Percentiles rank a stretch among this genome's conserved stretches.
phyloP scores from a whole-genome alignment of 1,140 invertebrate genomes.

The Zaprionus lachaisei region DNA sequence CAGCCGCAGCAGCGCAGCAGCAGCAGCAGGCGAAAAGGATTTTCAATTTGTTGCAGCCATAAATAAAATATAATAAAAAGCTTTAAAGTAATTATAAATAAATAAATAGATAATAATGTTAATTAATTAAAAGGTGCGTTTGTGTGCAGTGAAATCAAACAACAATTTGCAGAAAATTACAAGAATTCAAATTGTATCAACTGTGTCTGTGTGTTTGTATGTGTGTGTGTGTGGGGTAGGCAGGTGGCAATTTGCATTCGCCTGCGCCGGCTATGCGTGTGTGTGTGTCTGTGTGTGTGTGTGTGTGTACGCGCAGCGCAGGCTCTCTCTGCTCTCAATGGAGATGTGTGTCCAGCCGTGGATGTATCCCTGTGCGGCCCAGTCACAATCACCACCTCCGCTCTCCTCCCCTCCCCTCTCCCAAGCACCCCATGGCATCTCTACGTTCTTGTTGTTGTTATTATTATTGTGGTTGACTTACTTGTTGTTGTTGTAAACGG shows the following conservation, averaged over 20 bases:
- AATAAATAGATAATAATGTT: conserved; percentile 23
- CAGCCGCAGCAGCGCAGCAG: conserved; percentile 46
- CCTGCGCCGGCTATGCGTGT: conserved; percentile 50
- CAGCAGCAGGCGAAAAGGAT: conserved; percentile 55
- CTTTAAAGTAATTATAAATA: conserved; percentile 4
- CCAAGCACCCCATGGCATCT: conserved; percentile 1
- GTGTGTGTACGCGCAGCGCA: conserved; percentile 39
- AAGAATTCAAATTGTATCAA: conserved; percentile 15
- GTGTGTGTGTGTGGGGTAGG: conserved; percentile 11
- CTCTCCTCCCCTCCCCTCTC: background rate
- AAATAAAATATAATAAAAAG: conserved; percentile 14
- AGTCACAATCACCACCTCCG: conserved; percentile 21
- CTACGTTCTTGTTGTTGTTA: conserved; percentile 28
- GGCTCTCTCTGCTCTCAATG: conserved; percentile 33
- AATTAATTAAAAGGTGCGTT: conserved; percentile 23
- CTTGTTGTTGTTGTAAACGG: conserved; percentile 17
- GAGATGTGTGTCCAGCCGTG: conserved; percentile 64
- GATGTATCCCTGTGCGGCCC: conserved; percentile 68
- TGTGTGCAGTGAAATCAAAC: conserved; percentile 8
- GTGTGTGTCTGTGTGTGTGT: background rate
- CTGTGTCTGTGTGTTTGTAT: conserved; percentile 10
- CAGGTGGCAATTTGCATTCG: conserved; percentile 50
- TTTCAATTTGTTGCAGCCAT: conserved; percentile 52
- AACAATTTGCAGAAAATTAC: background rate
- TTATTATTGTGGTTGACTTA: conserved; percentile 24